Evolutionary conservation across 2,797 vertebrate genomes (phyloP).

Genomic region (Anabacerthia variegaticeps): DNA sequence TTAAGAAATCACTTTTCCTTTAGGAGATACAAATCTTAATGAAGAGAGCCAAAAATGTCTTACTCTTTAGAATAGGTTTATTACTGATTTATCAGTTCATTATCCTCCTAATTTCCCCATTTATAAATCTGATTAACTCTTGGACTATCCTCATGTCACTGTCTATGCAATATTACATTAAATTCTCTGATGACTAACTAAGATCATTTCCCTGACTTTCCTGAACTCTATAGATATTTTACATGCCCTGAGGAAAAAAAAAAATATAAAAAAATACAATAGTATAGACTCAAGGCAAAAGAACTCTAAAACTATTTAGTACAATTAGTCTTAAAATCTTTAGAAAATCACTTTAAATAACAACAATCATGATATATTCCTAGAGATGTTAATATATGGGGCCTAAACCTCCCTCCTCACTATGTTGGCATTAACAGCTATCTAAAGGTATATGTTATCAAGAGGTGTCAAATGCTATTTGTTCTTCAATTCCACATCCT

Average conservation of each 20-base stretch:
- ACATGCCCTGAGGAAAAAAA: neutral
- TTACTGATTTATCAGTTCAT: conserved; percentile 80
- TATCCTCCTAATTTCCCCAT: conserved; percentile 76
- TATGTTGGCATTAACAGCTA: neutral
- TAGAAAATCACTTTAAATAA: conserved; percentile 14
- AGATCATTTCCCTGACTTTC: conserved; percentile 39
- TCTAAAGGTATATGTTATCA: neutral
- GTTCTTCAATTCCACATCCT: neutral
- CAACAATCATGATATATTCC: neutral
- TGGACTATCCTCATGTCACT: conserved; percentile 67
- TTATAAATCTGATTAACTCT: conserved; percentile 79
- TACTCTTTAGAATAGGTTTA: conserved; percentile 72
- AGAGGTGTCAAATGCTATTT: neutral
- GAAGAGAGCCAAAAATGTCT: conserved; percentile 75
- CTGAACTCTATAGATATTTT: conserved; percentile 28
- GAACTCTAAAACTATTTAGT: neutral
- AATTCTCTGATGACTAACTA: conserved; percentile 55
- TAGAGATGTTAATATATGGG: neutral
- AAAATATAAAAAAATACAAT: neutral
- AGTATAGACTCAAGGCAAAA: neutral
- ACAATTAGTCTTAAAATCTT: neutral
- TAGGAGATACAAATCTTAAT: conserved; percentile 76
- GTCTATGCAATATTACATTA: conserved; percentile 45
- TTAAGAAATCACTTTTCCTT: conserved; percentile 71
- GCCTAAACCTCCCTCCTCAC: neutral